Percentiles rank a stretch among this genome's conserved stretches.
These are phyloP conservation scores for Diorhabda carinulata DNA, from an alignment of 1,140 invertebrate species.

Conservation along the genomic window DNA sequence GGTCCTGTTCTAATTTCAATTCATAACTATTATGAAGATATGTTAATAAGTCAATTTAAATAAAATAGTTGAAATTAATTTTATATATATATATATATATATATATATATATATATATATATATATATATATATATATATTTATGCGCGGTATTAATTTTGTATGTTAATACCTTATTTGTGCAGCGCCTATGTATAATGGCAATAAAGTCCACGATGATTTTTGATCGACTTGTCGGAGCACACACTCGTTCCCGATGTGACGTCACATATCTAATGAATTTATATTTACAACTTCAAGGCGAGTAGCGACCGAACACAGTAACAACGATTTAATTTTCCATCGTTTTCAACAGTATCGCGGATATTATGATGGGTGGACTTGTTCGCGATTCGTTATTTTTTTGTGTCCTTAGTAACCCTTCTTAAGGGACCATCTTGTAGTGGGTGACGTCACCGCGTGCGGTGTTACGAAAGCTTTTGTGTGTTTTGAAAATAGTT, in stretches of 20 bases:
- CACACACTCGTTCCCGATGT: constrained; percentile 17
- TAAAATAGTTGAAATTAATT: not conserved
- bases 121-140: constrained; percentile 3
- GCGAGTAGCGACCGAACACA: not conserved
- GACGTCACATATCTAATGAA: constrained; percentile 34
- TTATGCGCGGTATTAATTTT: not conserved
- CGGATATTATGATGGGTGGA: constrained; percentile 6
- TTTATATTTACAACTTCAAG: constrained; percentile 36
- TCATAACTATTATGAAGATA: no score
- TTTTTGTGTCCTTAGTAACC: constrained; percentile 7
- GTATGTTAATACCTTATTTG: not conserved
- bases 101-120: constrained; percentile 2
- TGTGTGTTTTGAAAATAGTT: not conserved
- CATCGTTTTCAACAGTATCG: not conserved
- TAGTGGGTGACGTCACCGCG: constrained; percentile 5
- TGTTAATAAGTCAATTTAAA: no score
- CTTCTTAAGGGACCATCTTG: constrained; percentile 8
- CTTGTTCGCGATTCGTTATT: not conserved
- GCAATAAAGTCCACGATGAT: constrained; percentile 7
- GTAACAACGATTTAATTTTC: constrained; percentile 3
- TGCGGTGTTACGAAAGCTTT: not conserved
- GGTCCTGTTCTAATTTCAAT: no score
- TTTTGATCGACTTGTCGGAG: constrained; percentile 21
- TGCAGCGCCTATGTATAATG: not conserved
- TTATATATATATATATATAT: no score